These are phyloP conservation scores for Jaculus jaculus DNA, from an alignment of 2,113 vertebrate genomes.

Conservation along the genomic window DNA sequence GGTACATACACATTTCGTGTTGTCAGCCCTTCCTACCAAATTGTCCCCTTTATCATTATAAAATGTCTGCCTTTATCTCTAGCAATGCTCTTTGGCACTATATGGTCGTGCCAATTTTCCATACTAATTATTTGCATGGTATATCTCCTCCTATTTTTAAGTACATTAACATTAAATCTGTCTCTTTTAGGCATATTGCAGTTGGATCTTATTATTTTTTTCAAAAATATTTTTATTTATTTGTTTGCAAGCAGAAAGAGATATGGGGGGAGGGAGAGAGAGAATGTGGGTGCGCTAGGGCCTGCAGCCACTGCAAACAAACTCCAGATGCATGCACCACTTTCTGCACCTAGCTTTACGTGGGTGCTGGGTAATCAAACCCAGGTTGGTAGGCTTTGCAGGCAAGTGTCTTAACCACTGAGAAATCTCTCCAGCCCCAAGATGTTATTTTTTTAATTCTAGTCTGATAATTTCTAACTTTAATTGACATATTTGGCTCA, in stretches of 20 bases:
- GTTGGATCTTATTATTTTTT: neutral
- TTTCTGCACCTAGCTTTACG: too few relatives aligned
- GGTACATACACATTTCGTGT: neutral
- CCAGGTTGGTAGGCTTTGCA: too few relatives aligned
- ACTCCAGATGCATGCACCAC: too few relatives aligned
- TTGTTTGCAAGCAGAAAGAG: too few relatives aligned
- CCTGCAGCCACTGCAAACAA: too few relatives aligned
- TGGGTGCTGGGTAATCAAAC: too few relatives aligned
- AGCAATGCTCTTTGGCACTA: neutral
- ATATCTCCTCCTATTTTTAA: neutral
- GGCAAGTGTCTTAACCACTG: too few relatives aligned
- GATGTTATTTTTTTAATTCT: too few relatives aligned
- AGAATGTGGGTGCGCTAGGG: too few relatives aligned
- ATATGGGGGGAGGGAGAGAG: too few relatives aligned
- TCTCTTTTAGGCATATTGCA: slow-evolving; percentile 1
- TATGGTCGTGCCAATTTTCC: neutral
- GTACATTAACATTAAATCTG: neutral
- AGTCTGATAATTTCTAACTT: neutral
- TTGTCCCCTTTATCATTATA: neutral
- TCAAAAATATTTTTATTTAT: neutral
- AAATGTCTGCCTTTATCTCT: neutral
- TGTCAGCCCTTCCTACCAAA: neutral
- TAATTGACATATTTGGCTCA: neutral
- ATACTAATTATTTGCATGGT: neutral
- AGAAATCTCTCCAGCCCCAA: too few relatives aligned